Percentiles rank a stretch among this genome's conserved stretches.
These are phyloP conservation scores for Hedya salicella DNA, from an alignment of 2,888 invertebrate species.

Conservation along the genomic window DNA sequence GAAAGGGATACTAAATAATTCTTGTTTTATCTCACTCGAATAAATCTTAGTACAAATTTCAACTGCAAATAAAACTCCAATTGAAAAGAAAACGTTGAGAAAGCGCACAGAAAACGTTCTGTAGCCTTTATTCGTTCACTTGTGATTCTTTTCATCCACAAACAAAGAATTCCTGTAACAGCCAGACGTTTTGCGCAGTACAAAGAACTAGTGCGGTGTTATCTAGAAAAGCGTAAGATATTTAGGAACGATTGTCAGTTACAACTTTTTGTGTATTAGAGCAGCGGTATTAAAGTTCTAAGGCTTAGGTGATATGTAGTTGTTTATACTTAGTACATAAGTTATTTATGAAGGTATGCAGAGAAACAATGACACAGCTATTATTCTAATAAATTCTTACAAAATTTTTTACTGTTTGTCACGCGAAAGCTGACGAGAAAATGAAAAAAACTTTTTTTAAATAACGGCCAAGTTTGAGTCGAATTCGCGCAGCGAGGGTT, in stretches of 20 bases:
- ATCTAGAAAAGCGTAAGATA: background rate
- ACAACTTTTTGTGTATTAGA: background rate
- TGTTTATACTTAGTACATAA: background rate
- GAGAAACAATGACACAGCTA: no score
- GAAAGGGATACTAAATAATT: no score
- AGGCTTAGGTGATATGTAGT: background rate
- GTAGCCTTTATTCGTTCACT: background rate
- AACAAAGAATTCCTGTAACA: conserved; percentile 12
- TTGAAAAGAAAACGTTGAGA: background rate
- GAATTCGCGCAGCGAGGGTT: no score
- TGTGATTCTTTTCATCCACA: background rate
- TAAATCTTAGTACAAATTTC: no score
- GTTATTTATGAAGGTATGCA: no score
- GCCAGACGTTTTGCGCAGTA: background rate
- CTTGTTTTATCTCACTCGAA: no score
- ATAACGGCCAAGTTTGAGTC: no score
- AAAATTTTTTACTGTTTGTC: no score
- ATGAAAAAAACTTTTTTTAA: no score
- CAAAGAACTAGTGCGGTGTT: background rate
- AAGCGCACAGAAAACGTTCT: background rate
- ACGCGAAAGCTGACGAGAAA: no score
- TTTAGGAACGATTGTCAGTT: background rate
- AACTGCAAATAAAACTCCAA: background rate
- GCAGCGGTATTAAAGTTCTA: background rate
- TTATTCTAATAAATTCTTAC: no score